These are phyloP conservation scores for Cranoglanis bouderius DNA, from an alignment of 2,113 vertebrate genomes.

Conservation along the genomic window DNA sequence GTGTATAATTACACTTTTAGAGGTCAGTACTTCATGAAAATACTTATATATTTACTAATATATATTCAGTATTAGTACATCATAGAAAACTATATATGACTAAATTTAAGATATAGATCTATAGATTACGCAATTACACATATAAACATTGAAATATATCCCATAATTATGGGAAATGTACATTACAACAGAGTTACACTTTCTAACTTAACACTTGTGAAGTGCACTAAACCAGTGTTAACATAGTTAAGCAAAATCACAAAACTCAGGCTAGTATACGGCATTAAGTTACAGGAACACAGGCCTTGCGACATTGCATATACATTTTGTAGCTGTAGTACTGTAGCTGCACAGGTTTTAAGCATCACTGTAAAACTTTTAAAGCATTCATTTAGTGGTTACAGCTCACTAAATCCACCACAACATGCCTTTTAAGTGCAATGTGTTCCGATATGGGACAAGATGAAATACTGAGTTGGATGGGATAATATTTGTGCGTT, in stretches of 20 bases:
- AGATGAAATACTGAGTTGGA: conserved; percentile 20
- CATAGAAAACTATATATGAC: conserved; percentile 34
- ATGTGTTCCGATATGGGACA: background rate
- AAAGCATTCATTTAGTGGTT: background rate
- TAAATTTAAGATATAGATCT: conserved; percentile 47
- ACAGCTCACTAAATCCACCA: background rate
- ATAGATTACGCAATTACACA: conserved; percentile 44
- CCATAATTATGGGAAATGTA: conserved; percentile 48
- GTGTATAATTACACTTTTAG: background rate
- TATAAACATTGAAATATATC: conserved; percentile 52
- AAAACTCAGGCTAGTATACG: conserved; percentile 41
- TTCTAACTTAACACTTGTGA: conserved; percentile 64
- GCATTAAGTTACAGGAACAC: conserved; percentile 34
- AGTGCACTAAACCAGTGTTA: conserved; percentile 65
- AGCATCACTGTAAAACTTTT: conserved; percentile 14
- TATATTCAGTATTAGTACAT: conserved; percentile 36
- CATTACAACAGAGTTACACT: conserved; percentile 49
- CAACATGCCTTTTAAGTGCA: background rate
- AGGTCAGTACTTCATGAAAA: conserved; percentile 27
- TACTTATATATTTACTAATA: conserved; percentile 7
- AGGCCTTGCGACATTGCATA: conserved; percentile 42
- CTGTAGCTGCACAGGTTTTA: conserved; percentile 24
- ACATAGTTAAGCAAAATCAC: conserved; percentile 55
- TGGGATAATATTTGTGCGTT: background rate
- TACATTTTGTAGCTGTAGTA: conserved; percentile 29